Evolutionary conservation across 2,113 vertebrate species (phyloP), one percentile per base, ranked within the genome.

Genomic region (Crotophaga sulcirostris): DNA sequence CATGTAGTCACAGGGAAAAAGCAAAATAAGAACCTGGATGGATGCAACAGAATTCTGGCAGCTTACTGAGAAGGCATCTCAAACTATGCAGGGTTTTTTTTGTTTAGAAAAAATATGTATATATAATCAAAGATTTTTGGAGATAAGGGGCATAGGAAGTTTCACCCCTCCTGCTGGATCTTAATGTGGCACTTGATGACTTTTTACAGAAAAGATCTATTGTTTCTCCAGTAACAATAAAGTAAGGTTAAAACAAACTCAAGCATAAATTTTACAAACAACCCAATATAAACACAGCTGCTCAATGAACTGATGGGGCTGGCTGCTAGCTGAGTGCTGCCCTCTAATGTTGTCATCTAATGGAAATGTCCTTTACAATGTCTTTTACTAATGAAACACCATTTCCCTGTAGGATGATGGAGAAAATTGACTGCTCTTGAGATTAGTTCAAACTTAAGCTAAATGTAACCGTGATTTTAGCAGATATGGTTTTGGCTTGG

Each of bases 241-340:
- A 96, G 51, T 85, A 91, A 94, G 93, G 85, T 93, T 96, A 96
- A 96, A 96, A 85, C 78, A 96, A 97, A 95, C 47, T 87, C 78
- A 91, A 83, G 51, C 78, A 93, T 97, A 95, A 96, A 96, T 95
- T 96, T 90, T 86, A 42, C 82, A 79, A 95, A 93, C 86, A 96
- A 49, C 70, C 63, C 67, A 63, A 88, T 96, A 94, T 90, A 96
- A 97, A 93, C 93, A 89, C 95, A 96, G 84, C 93, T 96, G 96
- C 83, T 96, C 87, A 66, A 54, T 45, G 81, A 87, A 66, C 49
- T 62, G 63, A 59, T 11, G 73, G 78, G 63, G 16, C 33, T 54
- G 51, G 59, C 51, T 96, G 70, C 59, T 90, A 67, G 89, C 63
- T 76, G 81, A 87, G 94, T 92, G 80, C 89, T 96, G 95, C 93